These are phyloP conservation scores for Tylochromis polylepis DNA, from an alignment of 2,113 vertebrate species.

Conservation along the genomic window DNA sequence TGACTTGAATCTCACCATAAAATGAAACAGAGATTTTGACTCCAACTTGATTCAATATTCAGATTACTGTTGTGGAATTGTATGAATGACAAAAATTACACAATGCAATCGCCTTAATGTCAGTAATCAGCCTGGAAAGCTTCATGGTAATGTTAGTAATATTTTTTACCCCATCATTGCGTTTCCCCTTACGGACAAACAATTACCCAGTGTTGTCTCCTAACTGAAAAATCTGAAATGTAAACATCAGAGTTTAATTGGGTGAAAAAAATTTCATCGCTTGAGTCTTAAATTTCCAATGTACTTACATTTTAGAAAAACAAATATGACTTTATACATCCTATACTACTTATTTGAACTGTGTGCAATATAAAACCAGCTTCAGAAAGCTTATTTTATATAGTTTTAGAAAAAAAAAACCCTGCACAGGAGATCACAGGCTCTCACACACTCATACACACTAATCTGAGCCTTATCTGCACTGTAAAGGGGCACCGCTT, in stretches of 20 bases:
- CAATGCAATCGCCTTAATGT: neutral
- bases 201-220: neutral
- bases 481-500: neutral
- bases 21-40: too few species aligned
- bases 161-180: neutral
- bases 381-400: neutral
- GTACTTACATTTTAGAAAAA: neutral
- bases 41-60: too few species aligned
- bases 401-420: neutral
- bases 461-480: neutral
- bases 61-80: too few species aligned
- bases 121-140: neutral
- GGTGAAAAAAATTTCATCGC: neutral
- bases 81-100: neutral
- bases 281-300: neutral
- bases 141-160: neutral
- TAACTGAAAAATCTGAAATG: too few species aligned
- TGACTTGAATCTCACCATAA: too few species aligned
- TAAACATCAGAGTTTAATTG: neutral
- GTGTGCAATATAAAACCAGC: neutral
- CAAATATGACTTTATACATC: neutral
- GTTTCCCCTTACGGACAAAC: neutral
- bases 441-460: neutral
- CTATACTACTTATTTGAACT: neutral
- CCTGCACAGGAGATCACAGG: neutral